Conservation (phyloP, 2,797 vertebrate genomes). For the Tenualosa thibaudeaui region DNA sequence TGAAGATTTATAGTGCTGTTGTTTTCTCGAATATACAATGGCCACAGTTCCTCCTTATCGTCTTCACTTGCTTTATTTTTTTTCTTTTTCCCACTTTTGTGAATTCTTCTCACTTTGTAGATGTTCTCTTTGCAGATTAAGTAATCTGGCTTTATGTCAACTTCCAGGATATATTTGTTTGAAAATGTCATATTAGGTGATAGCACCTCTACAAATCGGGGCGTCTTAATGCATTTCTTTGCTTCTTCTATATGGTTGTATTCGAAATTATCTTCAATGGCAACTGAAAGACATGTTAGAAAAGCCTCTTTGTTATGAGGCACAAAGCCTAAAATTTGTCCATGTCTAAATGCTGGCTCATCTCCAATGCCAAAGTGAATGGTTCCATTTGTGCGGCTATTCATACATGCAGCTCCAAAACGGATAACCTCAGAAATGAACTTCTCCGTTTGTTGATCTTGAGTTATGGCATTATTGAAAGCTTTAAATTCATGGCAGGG, state of each 20-base stretch:
- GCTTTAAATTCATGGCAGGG: constrained; percentile 73
- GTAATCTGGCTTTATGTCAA: constrained; percentile 65
- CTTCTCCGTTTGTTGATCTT: constrained; percentile 55
- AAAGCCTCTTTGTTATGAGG: constrained; percentile 58
- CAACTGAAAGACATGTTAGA: constrained; percentile 28
- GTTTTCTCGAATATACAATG: constrained; percentile 60
- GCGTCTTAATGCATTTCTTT: constrained; percentile 59
- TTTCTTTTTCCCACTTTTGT: constrained; percentile 29
- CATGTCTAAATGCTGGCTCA: constrained; percentile 54
- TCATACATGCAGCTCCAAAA: constrained; percentile 72
- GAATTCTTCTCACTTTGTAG: constrained; percentile 54
- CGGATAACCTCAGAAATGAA: constrained; percentile 60
- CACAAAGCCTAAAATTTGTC: constrained; percentile 63
- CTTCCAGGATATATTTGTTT: constrained; percentile 70
- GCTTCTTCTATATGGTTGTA: constrained; percentile 51
- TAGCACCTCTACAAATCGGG: constrained; percentile 69
- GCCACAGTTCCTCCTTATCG: no score
- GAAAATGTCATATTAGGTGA: constrained; percentile 58
- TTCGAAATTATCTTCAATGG: constrained; percentile 55
- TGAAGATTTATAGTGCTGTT: constrained; percentile 58
- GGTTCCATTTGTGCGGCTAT: no score
- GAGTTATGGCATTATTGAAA: constrained; percentile 43
- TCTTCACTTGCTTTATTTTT: no score
- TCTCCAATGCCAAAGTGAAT: constrained; percentile 73
- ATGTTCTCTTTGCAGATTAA: constrained; percentile 50